These are phyloP conservation scores for Trissolcus japonicus DNA, from an alignment of 2,888 invertebrate genomes.

Conservation along the genomic window DNA sequence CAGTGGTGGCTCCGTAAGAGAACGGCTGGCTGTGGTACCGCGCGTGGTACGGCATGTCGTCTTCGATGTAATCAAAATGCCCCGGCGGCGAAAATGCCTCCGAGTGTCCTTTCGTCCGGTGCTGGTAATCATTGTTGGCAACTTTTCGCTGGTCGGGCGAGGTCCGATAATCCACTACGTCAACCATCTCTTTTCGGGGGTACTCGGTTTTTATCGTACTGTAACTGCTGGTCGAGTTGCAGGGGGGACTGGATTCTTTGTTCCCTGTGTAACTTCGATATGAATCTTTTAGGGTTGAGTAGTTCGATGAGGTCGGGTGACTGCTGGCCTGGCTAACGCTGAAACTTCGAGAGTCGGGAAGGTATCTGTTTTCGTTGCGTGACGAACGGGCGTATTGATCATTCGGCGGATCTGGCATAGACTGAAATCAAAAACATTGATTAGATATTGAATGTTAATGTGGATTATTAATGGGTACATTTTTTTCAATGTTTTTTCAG, in stretches of 20 bases:
- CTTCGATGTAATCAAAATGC: conserved; percentile 79
- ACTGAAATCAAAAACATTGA: conserved; percentile 60
- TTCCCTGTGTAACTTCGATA: conserved; percentile 69
- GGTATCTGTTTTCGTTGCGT: conserved; percentile 69
- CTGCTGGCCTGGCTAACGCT: conserved; percentile 63
- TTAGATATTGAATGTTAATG: not conserved
- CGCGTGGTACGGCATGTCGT: conserved; percentile 93
- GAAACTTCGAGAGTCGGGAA: conserved; percentile 68
- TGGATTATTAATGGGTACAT: not conserved
- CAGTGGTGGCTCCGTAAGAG: conserved; percentile 87
- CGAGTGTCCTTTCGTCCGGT: conserved; percentile 58
- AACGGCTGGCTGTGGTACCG: conserved; percentile 92
- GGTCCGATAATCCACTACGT: conserved; percentile 65
- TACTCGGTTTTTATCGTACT: conserved; percentile 69
- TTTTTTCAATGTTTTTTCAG: too few relatives aligned
- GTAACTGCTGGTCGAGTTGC: conserved; percentile 68
- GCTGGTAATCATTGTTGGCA: conserved; percentile 45
- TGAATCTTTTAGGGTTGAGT: conserved; percentile 72
- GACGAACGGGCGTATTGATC: conserved; percentile 67
- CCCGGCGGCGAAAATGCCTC: conserved; percentile 71
- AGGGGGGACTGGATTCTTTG: conserved; percentile 70
- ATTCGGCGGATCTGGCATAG: conserved; percentile 73
- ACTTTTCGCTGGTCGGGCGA: conserved; percentile 65
- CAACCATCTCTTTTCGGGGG: conserved; percentile 61
- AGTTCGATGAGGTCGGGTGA: conserved; percentile 69